Conservation (phyloP, 2,888 invertebrate genomes). For the Catocala fraxini region DNA sequence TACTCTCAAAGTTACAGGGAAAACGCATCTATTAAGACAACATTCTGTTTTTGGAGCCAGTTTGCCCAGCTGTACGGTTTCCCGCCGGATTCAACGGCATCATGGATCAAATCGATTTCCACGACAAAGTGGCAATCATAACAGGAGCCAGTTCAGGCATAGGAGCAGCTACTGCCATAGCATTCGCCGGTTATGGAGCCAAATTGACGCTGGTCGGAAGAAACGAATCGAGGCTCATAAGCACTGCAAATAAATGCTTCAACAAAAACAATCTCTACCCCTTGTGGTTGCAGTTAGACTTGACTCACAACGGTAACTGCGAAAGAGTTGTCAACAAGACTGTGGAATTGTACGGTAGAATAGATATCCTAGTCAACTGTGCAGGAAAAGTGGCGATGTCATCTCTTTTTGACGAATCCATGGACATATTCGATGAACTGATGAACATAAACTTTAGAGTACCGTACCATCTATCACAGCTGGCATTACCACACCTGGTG, state of each 20-base stretch:
- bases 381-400: constrained; percentile 58
- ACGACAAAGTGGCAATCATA: constrained; percentile 65
- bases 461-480: constrained; percentile 59
- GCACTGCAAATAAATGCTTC: constrained; percentile 56
- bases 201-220: constrained; percentile 60
- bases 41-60: no score
- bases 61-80: no score
- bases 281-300: constrained; percentile 53
- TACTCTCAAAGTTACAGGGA: no score
- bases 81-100: neutral
- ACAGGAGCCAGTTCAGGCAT: constrained; percentile 71
- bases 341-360: constrained; percentile 57
- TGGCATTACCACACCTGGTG: constrained; percentile 61
- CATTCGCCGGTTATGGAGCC: constrained; percentile 59
- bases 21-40: no score
- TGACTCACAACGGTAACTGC: constrained; percentile 57
- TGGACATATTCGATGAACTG: constrained; percentile 62
- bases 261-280: constrained; percentile 42
- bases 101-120: constrained; percentile 60
- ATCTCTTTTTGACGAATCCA: constrained; percentile 57
- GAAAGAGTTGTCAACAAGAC: constrained; percentile 60
- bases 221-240: constrained; percentile 55
- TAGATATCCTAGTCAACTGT: constrained; percentile 65
- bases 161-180: constrained; percentile 63
- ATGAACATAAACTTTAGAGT: constrained; percentile 67